Base-by-base conservation (phyloP, 1,140 invertebrate genomes). In the Onthophagus taurus region DNA sequence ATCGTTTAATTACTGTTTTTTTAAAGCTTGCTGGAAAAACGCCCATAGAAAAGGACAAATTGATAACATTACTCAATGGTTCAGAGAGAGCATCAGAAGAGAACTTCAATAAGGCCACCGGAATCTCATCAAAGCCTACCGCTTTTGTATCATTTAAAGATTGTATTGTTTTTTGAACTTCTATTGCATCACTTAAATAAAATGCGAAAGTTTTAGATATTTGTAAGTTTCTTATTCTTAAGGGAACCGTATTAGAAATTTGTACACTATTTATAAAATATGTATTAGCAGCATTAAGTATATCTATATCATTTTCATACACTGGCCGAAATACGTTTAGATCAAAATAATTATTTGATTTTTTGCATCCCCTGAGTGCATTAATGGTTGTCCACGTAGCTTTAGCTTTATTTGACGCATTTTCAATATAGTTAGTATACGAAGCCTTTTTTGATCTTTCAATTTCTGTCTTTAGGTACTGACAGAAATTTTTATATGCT, bases 51-150 rank as follows among this genome's bases (percentile, higher is more conserved):
- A 16, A 21, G 21, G 47, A 12, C 13, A 46, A 19, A n/a, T 42
- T 37, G 2, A 14, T 18, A 16, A 49, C 45, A 31, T 36, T 18
- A n/a, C 19, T 41, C 12, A 33, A 33, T 20, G 45, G 42, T 44
- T 49, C 43, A 23, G 17, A 33, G 42, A 47, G 38, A 21, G 44
- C 42, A 30, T 38, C 26, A 7, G 48, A 42, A 23, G 46, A 34
- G 6, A 24, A 36, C 39, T 52, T 52, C 29, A 47, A 47, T 9
- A 48, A 31, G 31, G 17, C 43, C 9, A 19, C 42, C 12, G 48
- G 51, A 8, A 50, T 45, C 13, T 42, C 17, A 35, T 52, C 51
- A 31, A 47, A 42, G 21, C 51, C 51, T 21, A 49, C 48, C 6
- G 43, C 47, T 19, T 50, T 52, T 37, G 35, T 19, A 13, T 37